These are phyloP conservation scores for Apodemia arnacis DNA, from an alignment of 2,888 invertebrate genomes.

Conservation along the genomic window DNA sequence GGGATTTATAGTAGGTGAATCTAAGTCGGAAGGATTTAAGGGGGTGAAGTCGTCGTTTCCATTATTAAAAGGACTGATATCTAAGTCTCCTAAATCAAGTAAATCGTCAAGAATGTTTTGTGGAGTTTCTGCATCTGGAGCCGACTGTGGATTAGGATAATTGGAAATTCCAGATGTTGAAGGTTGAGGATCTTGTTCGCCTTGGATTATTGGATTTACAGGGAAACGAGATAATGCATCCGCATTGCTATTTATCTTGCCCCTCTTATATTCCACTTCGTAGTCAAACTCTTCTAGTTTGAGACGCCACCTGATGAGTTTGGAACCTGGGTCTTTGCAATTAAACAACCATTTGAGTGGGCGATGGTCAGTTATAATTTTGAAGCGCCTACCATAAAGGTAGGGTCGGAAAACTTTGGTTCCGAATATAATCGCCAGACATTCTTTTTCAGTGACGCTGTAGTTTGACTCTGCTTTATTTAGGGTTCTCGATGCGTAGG, in stretches of 20 bases:
- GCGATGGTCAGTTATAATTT: constrained; percentile 11
- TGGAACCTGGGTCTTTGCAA: constrained; percentile 23
- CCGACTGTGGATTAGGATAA: neutral
- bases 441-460: constrained; percentile 33
- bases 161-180: neutral
- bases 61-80: neutral
- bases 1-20: neutral
- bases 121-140: neutral
- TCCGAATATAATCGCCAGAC: neutral
- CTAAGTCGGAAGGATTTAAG: neutral
- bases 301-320: constrained; percentile 44
- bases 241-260: constrained; percentile 30
- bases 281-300: constrained; percentile 50
- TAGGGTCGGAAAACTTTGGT: neutral
- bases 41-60: neutral
- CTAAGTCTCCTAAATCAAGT: neutral
- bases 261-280: constrained; percentile 40
- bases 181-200: neutral
- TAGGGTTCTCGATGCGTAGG: constrained; percentile 42
- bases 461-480: constrained; percentile 57
- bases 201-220: neutral
- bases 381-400: constrained; percentile 20
- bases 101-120: constrained; percentile 13
- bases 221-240: neutral
- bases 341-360: constrained; percentile 38